Base-by-base conservation (phyloP, 2,113 vertebrate genomes). In the Naja naja region DNA sequence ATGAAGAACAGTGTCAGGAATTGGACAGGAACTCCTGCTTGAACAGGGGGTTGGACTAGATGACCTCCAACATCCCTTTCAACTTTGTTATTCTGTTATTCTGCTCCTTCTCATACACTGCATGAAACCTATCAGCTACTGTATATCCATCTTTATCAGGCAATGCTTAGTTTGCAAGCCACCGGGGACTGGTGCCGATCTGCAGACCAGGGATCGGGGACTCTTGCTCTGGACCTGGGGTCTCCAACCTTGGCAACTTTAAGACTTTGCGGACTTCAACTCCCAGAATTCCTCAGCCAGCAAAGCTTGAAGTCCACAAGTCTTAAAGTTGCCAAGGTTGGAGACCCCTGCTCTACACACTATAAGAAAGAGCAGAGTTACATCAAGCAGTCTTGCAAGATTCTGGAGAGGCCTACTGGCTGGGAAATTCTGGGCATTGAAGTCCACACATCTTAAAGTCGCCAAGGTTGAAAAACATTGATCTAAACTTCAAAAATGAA, bases 151-250 rank as follows among this genome's bases (percentile, higher is more conserved):
- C 30, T 69, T 69, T n/a, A 69, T 16, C 14, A n/a, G 30, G 12
- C 30, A 69, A 14, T 16, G 69, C n/a, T 74, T 34, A 18, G 69
- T 34, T 69, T 69, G n/a, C n/a, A n/a, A n/a, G n/a, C n/a, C n/a
- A 4, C 10, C 0, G 1, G 3, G 58, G 3, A 64, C 58, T 0
- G 3, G 10, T 64, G 10, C 10, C 27, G 2, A 2, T 64, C 58
- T 30, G 10, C 7, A 10, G 58, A 30, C 27, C 58, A 30, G 27
- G 58, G 27, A 64, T 30, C 12, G 58, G 4, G 58, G 27, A 12
- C 10, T 3, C 25, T 5, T 9, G 1, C 6, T 60, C 58, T 60
- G 1, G 3, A 49, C 47, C 47, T 3, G 3, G 43, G 43, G 43
- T 43, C 43, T 43, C 43, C 43, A 43, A 43, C 43, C 43, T 43